Evolutionary conservation across 2,113 vertebrate genomes (phyloP).

Genomic region (Panthera tigris): DNA sequence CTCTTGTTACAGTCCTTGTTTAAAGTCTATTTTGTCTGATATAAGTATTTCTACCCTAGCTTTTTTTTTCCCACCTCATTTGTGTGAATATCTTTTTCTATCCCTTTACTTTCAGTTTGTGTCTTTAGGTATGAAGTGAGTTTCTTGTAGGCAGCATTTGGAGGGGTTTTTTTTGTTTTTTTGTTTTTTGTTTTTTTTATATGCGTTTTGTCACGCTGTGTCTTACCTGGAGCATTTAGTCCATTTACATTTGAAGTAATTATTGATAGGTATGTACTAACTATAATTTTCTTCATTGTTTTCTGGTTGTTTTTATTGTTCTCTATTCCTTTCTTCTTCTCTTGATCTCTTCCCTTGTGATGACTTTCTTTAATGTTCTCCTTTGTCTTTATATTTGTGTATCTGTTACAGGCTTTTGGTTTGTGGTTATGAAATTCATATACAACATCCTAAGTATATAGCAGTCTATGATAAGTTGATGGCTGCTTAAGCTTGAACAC

Average conservation of each 20-base stretch:
- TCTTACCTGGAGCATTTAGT: background rate
- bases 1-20: background rate
- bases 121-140: background rate
- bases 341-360: background rate
- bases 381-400: background rate
- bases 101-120: background rate
- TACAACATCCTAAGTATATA: background rate
- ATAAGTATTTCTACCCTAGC: background rate
- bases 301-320: background rate
- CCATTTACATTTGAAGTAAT: background rate
- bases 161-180: background rate
- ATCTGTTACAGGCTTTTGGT: background rate
- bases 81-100: background rate
- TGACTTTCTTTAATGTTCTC: background rate
- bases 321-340: background rate
- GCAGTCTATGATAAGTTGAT: background rate
- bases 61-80: background rate
- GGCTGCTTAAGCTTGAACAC: background rate
- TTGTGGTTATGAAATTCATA: background rate
- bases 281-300: background rate
- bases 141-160: background rate
- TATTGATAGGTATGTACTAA: background rate
- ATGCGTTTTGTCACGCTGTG: background rate
- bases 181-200: background rate
- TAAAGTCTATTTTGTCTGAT: background rate